Base-by-base conservation (phyloP, 2,113 vertebrate species). In the Deroptyus accipitrinus region DNA sequence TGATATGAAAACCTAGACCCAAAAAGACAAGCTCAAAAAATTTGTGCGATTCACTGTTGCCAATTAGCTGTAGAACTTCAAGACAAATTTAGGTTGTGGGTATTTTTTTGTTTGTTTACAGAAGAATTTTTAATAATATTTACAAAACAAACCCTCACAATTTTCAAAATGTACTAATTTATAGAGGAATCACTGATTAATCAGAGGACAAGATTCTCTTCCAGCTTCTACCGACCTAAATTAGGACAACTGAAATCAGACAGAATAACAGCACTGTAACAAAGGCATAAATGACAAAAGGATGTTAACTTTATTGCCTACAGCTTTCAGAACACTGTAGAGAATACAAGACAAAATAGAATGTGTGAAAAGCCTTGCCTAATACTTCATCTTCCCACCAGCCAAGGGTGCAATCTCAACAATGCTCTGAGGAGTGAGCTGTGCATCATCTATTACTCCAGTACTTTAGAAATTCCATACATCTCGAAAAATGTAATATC, bases 391-490 rank as follows among this genome's bases (percentile, higher is more conserved):
- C 19, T 72, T 82, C 51, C 69, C 11, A 19, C 33, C 76, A 92
- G 64, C 61, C 25, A 5, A 78, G 51, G 19, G 37, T 51, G 57
- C 52, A 92, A 78, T 81, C 64, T 84, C 18, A 1, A 51, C 80
- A 92, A 17, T 7, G 79, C 66, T 93, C 64, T 17, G 63, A 55
- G 61, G 55, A 76, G 22, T n/a, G 52, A 90, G 83, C 57, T 79
- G 74, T 80, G 59, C 81, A 64, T 57, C 86, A 90, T 94, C 74
- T 69, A 77, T 92, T 95, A 92, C 85, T 76, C 52, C 62, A 92
- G 67, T 68, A 77, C 86, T 94, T 95, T 55, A 96, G 94, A 94
- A 97, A 97, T 96, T 57, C 59, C 78, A 94, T 57, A 86, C 86
- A 96, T 97, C 92, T 77, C 93, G 84, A 93, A 95, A 94, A 68